Evolutionary conservation across 2,113 vertebrate species (phyloP), one percentile per base, ranked within the genome.

Genomic region (Rhinoderma darwinii): DNA sequence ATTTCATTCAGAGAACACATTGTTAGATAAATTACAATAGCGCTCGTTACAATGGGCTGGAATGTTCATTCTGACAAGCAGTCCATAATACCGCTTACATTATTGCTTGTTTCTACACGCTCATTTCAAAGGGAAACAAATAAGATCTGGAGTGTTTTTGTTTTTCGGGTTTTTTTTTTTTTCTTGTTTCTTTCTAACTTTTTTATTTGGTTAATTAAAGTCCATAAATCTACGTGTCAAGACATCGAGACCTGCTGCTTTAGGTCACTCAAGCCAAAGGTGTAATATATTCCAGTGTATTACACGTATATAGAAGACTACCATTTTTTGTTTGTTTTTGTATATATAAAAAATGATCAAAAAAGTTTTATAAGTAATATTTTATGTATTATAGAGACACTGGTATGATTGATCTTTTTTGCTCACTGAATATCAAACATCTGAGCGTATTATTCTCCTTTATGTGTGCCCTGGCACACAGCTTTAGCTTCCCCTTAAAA

Each of bases 1-100:
- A 82, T 75, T 81, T 87, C 68, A 74, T 75, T 72, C 70, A 20
- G 41, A 66, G 54, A 63, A 18, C 18, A 14, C 54, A 82, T 82
- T 87, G 86, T 87, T 54, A 44, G 32, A 59, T 59, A 43, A 87
- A 87, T 80, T 43, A 74, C 79, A 87, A 82, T 75, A 35, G 51
- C 11, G 54, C 50, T 75, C 9, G 25, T 63, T 63, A 87, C 78
- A 87, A 82, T 50, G 79, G 54, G 32, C 27, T 17, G 37, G 22
- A 82, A 59, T 82, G 79, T 59, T 75, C 51, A 47, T 41, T 75
- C n/a, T 87, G 78, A 87, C 86, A 82, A 63, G 74, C 43, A 74
- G 70, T 47, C 70, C 37, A 73, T 73, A 87, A 82, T 75, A 11
- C 35, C 27, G 9, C 25, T 82, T 54, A 54, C 86, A 75, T 82